Conservation (phyloP, 2,888 invertebrate species). For the Diaperis boleti region DNA sequence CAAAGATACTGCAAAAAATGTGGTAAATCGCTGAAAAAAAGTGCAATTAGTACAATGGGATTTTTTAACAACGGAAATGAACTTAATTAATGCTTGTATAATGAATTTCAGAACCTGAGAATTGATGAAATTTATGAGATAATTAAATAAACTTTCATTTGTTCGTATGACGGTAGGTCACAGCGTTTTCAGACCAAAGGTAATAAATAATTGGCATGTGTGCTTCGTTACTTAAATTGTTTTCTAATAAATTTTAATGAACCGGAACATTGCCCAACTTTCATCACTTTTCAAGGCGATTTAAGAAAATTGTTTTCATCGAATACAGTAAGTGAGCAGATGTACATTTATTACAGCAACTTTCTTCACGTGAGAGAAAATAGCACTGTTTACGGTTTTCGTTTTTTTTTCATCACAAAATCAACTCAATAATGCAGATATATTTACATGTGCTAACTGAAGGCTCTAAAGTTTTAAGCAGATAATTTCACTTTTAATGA, state of each 20-base stretch:
- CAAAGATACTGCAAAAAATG: slow-evolving; percentile 91
- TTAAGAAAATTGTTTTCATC: slow-evolving; percentile 10
- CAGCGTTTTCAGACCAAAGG: not conserved
- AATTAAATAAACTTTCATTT: slow-evolving; percentile 12
- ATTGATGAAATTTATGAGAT: slow-evolving; percentile 8
- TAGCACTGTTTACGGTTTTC: too few species aligned
- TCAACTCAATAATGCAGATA: too few species aligned
- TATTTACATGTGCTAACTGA: too few species aligned
- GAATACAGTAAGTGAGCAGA: too few species aligned
- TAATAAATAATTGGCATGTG: not conserved
- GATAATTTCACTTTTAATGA: slow-evolving; percentile 11
- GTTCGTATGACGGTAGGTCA: not conserved
- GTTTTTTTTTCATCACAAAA: too few species aligned
- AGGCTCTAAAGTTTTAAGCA: too few species aligned
- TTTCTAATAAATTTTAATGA: slow-evolving; percentile 25
- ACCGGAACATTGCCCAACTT: slow-evolving; percentile 22
- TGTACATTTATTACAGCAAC: too few species aligned
- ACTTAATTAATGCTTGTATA: slow-evolving; percentile 5
- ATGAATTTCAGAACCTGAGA: slow-evolving; percentile 13
- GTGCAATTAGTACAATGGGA: slow-evolving; percentile 40
- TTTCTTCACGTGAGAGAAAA: too few species aligned
- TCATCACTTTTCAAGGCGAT: slow-evolving; percentile 20
- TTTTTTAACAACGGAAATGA: slow-evolving; percentile 13
- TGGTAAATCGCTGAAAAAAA: slow-evolving; percentile 86
- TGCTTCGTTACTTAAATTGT: slow-evolving; percentile 6